Evolutionary conservation across 30 jellyfish, hydroid and myxozoan species (phyloP).

Genomic region (Pseudorhiza aurosa): DNA sequence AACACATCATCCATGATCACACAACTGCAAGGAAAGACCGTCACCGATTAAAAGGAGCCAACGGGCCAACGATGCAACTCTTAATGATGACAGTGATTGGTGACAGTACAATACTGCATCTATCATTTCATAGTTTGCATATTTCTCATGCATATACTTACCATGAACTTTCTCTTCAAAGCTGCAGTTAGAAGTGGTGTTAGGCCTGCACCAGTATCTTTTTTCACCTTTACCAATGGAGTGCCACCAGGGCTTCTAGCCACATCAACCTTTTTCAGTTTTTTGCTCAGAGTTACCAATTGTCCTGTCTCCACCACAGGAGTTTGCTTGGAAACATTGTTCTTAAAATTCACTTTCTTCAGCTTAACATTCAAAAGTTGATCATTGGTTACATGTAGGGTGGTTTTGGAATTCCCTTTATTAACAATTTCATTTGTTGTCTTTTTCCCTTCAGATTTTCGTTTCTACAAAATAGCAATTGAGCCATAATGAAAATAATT

Average conservation of each 20-base stretch:
- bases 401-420: neutral
- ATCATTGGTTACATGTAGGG: slow-evolving; percentile 50
- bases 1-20: too few relatives aligned
- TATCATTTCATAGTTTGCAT: too few relatives aligned
- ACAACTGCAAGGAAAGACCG: too few relatives aligned
- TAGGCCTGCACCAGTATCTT: slow-evolving; percentile 78
- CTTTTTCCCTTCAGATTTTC: neutral
- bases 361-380: slow-evolving; percentile 54
- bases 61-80: too few relatives aligned
- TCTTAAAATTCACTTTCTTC: slow-evolving; percentile 10
- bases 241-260: slow-evolving; percentile 96
- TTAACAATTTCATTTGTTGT: neutral
- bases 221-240: slow-evolving; percentile 59
- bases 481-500: too few relatives aligned
- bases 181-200: slow-evolving; percentile 90
- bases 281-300: slow-evolving; percentile 49
- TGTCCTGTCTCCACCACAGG: slow-evolving; percentile 16
- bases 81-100: too few relatives aligned
- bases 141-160: too few relatives aligned
- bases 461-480: neutral
- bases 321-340: neutral
- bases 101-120: too few relatives aligned
- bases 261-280: slow-evolving; percentile 58
- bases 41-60: too few relatives aligned
- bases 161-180: slow-evolving; percentile 76